Conservation (phyloP, 2,113 vertebrate species). For the Strigops habroptila region DNA sequence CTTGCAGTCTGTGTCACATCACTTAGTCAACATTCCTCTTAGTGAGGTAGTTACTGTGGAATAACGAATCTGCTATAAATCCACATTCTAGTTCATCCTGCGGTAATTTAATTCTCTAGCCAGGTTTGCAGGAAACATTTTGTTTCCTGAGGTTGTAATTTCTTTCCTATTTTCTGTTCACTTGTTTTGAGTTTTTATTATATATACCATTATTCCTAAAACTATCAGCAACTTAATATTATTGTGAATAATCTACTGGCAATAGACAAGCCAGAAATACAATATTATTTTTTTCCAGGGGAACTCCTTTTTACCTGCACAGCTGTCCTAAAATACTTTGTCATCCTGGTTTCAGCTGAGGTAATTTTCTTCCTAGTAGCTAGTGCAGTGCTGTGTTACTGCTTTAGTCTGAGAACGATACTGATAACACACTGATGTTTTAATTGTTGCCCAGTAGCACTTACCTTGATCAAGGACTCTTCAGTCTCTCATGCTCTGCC, state of each 20-base stretch:
- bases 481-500: neutral
- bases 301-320: neutral
- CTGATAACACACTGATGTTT: neutral
- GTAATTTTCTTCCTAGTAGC: neutral
- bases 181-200: neutral
- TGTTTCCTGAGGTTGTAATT: neutral
- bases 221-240: neutral
- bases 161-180: neutral
- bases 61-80: neutral
- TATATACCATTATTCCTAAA: neutral
- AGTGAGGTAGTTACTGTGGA: neutral
- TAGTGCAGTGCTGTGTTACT: neutral
- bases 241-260: neutral
- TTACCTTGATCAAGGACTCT: neutral
- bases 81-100: neutral
- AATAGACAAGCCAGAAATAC: neutral
- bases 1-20: neutral
- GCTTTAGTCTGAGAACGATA: neutral
- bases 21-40: neutral
- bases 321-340: neutral
- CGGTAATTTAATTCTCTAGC: neutral
- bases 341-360: neutral
- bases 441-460: neutral
- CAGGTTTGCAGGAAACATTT: neutral
- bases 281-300: neutral